These are phyloP conservation scores for Lepus townsendii DNA, from an alignment of 2,797 vertebrate species.

Conservation along the genomic window DNA sequence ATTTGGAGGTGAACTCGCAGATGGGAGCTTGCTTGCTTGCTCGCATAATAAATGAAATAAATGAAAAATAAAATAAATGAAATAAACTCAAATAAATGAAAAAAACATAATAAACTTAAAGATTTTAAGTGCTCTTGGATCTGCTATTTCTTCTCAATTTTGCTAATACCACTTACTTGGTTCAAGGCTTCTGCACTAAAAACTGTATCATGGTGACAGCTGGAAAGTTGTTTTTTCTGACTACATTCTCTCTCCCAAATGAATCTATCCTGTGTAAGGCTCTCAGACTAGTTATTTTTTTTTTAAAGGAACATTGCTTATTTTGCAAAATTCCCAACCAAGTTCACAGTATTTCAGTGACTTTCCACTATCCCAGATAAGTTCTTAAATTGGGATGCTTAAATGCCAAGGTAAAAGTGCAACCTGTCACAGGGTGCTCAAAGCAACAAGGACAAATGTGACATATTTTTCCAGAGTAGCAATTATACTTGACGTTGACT, in stretches of 20 bases:
- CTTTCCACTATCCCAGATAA: not conserved
- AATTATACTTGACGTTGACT: not conserved
- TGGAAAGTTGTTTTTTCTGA: not conserved
- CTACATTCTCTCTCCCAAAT: not conserved
- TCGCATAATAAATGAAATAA: too few species aligned
- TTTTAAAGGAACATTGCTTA: not conserved
- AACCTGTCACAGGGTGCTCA: not conserved
- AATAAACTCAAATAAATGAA: too few species aligned
- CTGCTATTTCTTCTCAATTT: not conserved
- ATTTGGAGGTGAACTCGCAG: too few species aligned
- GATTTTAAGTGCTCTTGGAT: not conserved
- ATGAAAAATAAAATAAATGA: too few species aligned
- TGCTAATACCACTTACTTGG: not conserved
- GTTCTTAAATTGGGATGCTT: slow-evolving; percentile 14
- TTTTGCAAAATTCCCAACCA: slow-evolving; percentile 31
- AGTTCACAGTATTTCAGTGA: not conserved
- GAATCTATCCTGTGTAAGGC: not conserved
- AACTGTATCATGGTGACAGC: not conserved
- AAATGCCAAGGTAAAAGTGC: not conserved
- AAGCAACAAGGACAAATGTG: not conserved
- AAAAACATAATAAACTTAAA: too few species aligned
- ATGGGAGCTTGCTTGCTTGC: too few species aligned
- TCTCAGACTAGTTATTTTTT: not conserved
- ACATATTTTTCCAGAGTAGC: not conserved
- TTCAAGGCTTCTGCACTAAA: not conserved